Evolutionary conservation across 2,888 invertebrate genomes (phyloP).

Genomic region (Euproctis similis): DNA sequence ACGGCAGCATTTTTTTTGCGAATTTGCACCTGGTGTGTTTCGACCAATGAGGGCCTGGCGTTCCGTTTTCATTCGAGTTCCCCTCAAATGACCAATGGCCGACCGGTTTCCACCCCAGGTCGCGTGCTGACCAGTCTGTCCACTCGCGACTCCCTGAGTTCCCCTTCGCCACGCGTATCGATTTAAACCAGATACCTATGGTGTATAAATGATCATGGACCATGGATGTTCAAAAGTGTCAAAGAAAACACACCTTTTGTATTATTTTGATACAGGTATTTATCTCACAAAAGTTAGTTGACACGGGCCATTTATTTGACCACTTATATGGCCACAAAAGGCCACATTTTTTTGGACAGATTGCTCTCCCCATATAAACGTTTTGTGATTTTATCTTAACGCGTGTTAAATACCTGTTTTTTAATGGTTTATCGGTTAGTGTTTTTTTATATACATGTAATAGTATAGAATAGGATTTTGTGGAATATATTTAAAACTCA

Average conservation of each 20-base stretch:
- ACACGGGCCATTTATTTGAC: slow-evolving; percentile 60
- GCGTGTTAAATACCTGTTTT: slow-evolving; percentile 53
- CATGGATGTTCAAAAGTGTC: slow-evolving; percentile 59
- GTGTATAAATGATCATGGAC: slow-evolving; percentile 59
- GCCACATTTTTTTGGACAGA: slow-evolving; percentile 39
- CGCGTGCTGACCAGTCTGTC: slow-evolving; percentile 49
- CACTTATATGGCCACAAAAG: slow-evolving; percentile 59
- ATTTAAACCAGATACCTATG: slow-evolving; percentile 34
- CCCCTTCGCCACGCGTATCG: slow-evolving; percentile 33
- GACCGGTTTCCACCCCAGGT: slow-evolving; percentile 52
- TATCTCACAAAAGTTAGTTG: slow-evolving; percentile 50
- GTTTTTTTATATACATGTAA: too few relatives aligned
- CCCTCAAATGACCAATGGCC: slow-evolving; percentile 58
- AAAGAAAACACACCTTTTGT: slow-evolving; percentile 58
- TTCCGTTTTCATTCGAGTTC: slow-evolving; percentile 14
- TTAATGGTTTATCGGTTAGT: slow-evolving; percentile 37
- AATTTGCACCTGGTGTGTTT: slow-evolving; percentile 50
- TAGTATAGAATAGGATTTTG: too few relatives aligned
- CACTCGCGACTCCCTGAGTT: slow-evolving; percentile 26
- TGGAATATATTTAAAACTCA: too few relatives aligned
- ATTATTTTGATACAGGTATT: slow-evolving; percentile 58
- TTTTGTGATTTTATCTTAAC: slow-evolving; percentile 46
- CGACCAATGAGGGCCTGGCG: slow-evolving; percentile 36
- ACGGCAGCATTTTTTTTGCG: slow-evolving; percentile 12
- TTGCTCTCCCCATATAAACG: slow-evolving; percentile 58